Conservation (phyloP, 1,140 invertebrate genomes). For the Wasmannia auropunctata region DNA sequence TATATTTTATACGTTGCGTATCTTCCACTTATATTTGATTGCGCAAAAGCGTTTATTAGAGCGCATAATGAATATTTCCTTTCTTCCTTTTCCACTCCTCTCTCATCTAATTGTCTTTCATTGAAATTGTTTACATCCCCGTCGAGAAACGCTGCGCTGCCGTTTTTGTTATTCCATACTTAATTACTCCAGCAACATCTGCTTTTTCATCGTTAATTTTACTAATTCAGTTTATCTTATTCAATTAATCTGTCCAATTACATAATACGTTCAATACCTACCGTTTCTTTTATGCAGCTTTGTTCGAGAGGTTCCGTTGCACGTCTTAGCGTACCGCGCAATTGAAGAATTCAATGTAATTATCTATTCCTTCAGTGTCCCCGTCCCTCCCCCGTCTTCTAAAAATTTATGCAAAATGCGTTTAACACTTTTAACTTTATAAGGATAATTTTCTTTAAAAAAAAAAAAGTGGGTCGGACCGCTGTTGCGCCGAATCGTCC, state of each 20-base stretch:
- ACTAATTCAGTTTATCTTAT: conserved; percentile 22
- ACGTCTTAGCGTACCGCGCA: background rate
- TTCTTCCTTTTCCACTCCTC: conserved; percentile 20
- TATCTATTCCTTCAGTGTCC: background rate
- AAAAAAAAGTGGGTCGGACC: conserved; percentile 21
- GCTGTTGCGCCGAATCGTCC: background rate
- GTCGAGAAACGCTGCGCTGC: background rate
- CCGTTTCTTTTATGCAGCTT: background rate
- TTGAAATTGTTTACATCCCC: conserved; percentile 33
- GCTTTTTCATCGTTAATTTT: conserved; percentile 25
- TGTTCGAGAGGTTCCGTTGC: background rate
- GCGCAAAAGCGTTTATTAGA: conserved; percentile 28
- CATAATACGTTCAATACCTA: background rate
- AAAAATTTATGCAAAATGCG: background rate
- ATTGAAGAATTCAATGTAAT: background rate
- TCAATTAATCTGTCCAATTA: background rate
- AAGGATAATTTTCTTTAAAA: conserved; percentile 45
- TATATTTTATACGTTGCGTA: background rate
- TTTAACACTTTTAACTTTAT: background rate
- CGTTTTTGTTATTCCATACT: conserved; percentile 11
- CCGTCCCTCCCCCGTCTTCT: background rate
- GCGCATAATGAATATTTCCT: conserved; percentile 20
- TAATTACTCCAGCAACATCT: conserved; percentile 35
- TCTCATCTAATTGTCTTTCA: conserved; percentile 33
- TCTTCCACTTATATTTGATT: conserved; percentile 35